Evolutionary conservation across 2,888 invertebrate species (phyloP).

Genomic region (Cantharis flavilabris): DNA sequence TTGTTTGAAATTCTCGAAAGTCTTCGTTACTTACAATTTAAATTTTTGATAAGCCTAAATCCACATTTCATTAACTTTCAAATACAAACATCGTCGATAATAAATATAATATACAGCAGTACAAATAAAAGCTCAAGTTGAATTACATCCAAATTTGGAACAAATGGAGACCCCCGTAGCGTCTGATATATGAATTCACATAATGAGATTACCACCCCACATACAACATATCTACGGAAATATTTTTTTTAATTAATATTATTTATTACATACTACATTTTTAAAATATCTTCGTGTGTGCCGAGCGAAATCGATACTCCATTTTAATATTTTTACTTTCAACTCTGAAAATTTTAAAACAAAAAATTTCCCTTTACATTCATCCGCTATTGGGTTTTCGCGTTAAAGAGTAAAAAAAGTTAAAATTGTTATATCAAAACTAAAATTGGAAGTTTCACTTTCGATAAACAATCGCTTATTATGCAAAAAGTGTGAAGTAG

Average conservation of each 20-base stretch:
- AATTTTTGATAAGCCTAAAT: background rate
- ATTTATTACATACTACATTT: background rate
- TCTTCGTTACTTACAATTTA: background rate
- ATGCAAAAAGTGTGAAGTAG: conserved; percentile 4
- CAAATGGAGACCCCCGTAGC: background rate
- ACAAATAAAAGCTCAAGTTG: background rate
- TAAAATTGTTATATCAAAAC: background rate
- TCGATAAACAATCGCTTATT: conserved; percentile 11
- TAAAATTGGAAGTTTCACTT: background rate
- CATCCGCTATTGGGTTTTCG: background rate
- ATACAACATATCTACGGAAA: background rate
- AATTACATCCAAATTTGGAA: background rate
- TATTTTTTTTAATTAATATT: background rate
- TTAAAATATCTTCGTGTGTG: background rate
- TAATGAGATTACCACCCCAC: background rate
- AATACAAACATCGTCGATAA: background rate
- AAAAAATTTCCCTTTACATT: background rate
- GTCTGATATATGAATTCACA: background rate
- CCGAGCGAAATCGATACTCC: background rate
- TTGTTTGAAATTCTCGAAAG: background rate
- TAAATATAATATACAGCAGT: background rate
- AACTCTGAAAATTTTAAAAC: background rate
- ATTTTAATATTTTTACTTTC: background rate
- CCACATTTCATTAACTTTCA: background rate
- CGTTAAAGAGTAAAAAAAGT: background rate